phyloP scores from a whole-genome alignment of 2,113 vertebrate genomes.

The Mus pahari region DNA sequence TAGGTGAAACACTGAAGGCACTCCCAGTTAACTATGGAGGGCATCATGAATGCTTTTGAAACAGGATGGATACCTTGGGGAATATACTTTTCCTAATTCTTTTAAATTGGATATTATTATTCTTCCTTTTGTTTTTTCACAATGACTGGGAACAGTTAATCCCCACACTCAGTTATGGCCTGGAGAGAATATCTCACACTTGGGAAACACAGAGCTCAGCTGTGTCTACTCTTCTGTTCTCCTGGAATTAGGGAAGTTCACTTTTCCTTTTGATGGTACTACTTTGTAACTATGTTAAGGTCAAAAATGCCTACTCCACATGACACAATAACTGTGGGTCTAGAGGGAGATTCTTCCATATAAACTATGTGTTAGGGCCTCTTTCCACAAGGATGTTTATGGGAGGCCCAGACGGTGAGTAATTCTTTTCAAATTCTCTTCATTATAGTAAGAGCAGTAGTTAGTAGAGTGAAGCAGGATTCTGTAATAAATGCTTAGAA shows the following conservation, averaged over 20 bases:
- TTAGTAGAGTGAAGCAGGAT: not conserved
- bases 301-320: not conserved
- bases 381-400: not conserved
- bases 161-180: no score
- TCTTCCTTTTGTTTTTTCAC: not conserved
- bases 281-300: not conserved
- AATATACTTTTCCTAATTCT: not conserved
- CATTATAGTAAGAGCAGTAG: not conserved
- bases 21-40: no score
- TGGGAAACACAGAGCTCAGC: not conserved
- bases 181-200: not conserved
- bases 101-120: not conserved
- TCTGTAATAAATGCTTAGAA: not conserved
- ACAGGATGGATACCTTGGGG: not conserved
- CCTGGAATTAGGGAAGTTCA: not conserved
- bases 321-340: not conserved
- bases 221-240: not conserved
- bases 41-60: not conserved
- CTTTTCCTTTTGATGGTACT: not conserved
- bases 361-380: not conserved
- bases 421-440: not conserved
- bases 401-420: not conserved
- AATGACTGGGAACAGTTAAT: not conserved
- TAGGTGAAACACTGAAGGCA: not conserved
- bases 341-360: not conserved